Evolutionary conservation across 2,888 invertebrate species (phyloP), one percentile per base, ranked within the genome.

Genomic region (Hyposoter didymator): DNA sequence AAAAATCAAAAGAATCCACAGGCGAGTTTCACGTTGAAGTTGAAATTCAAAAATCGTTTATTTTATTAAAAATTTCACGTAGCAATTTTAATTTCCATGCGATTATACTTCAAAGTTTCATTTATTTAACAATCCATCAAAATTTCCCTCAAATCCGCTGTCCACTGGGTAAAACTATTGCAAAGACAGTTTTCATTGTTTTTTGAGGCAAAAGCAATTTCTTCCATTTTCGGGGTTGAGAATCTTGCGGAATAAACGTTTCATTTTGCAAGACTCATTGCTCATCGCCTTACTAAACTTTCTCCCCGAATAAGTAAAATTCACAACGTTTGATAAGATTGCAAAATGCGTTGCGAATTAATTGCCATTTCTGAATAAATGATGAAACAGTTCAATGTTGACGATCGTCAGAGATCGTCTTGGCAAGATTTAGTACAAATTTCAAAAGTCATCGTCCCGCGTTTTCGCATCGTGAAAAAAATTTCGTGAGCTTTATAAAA

Each of bases 241-340:
- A 22, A 47, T 39, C 47, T n/a, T 28, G 52, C 14, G 74, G 17
- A 32, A 59, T 2, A 22, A 73, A 43, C 39, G 22, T 74, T 69
- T 43, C 12, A 62, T 84, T 3, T 39, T 32, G 19, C 47, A 5
- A 66, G 32, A 47, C 17, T n/a, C n/a, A 70, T 12, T 64, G 12
- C 10, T 72, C n/a, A 47, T 55, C 19, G n/a, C 1, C 22, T 43
- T 28, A 75, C 35, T 55, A 1, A 32, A 52, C 70, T 82, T 78
- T 78, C 81, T 55, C 78, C 55, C 78, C 45, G 35, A 84, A 84
- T 52, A 75, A 7, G 64, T 78, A 49, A 52, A 55, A 32, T 52
- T 70, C 52, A 35, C 47, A 19, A 7, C 28, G 12, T 35, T 43
- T 22, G 7, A 12, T 32, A 7, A 47, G 49, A 19, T 80, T 73